Conservation (phyloP, 2,797 vertebrate species). For the Lycodopsis pacificus region DNA sequence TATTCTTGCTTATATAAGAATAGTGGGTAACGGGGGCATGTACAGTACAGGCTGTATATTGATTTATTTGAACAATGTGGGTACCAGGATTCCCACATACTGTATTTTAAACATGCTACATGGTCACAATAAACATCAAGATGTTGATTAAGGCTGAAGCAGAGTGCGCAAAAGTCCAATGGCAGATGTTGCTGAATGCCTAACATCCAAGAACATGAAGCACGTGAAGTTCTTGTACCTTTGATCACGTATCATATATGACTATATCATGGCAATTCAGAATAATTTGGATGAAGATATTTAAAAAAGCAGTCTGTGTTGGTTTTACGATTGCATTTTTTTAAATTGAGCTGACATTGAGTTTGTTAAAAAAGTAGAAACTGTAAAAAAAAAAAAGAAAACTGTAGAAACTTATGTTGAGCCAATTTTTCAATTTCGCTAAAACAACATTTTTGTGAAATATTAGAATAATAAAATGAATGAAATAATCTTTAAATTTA, state of each 20-base stretch:
- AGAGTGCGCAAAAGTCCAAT: not conserved
- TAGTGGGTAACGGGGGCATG: no score
- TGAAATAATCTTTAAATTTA: not conserved
- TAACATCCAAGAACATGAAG: not conserved
- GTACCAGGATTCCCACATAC: not conserved
- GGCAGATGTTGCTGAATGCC: conserved; percentile 12
- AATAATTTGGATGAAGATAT: not conserved
- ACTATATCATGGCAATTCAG: not conserved
- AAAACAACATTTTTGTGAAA: not conserved
- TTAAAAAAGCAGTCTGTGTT: not conserved
- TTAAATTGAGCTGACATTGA: not conserved
- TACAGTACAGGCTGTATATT: not conserved
- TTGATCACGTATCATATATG: not conserved
- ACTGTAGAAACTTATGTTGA: not conserved
- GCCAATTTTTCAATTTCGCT: no score
- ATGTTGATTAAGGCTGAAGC: no score
- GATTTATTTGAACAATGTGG: not conserved
- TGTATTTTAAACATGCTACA: not conserved
- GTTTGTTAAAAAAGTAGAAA: not conserved
- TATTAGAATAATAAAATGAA: not conserved
- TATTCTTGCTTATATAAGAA: not conserved
- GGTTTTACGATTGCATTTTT: not conserved
- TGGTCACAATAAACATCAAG: not conserved
- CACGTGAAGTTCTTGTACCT: not conserved
- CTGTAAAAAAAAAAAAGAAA: not conserved